Conservation (phyloP, 2,113 vertebrate species). For the Chaetorhynchus papuensis region DNA sequence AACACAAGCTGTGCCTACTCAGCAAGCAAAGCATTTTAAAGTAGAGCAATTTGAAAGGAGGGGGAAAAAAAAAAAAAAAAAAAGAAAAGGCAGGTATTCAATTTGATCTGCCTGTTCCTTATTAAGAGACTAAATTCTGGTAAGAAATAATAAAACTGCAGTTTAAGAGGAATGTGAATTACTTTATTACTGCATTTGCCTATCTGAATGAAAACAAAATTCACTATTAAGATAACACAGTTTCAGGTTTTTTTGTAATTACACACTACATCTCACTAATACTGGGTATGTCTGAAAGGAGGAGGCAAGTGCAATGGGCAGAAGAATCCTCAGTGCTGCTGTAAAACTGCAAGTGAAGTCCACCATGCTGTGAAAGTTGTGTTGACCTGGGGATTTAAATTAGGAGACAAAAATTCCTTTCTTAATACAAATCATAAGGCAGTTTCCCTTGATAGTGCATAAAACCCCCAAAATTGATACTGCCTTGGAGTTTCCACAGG, state of each 20-base stretch:
- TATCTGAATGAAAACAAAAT: slow-evolving; percentile 23
- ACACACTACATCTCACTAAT: neutral
- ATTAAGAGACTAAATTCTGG: slow-evolving; percentile 6
- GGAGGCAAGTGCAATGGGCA: neutral
- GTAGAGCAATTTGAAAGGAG: neutral
- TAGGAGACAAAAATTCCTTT: neutral
- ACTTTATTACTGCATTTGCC: neutral
- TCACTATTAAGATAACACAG: slow-evolving; percentile 5
- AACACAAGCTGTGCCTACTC: slow-evolving; percentile 48
- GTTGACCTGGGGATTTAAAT: neutral
- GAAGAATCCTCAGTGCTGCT: neutral
- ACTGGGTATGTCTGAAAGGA: neutral
- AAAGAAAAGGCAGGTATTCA: neutral
- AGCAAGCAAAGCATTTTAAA: slow-evolving; percentile 48
- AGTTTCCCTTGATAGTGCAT: neutral
- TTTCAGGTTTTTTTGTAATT: slow-evolving; percentile 12
- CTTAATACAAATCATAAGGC: neutral
- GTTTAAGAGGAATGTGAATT: slow-evolving; percentile 12
- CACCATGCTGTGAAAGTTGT: neutral
- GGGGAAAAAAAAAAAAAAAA: neutral
- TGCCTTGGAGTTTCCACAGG: neutral
- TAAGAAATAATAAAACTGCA: slow-evolving; percentile 20
- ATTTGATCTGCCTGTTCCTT: slow-evolving; percentile 16
- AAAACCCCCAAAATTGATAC: neutral
- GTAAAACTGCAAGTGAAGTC: neutral